These are phyloP conservation scores for Rhopalosiphum nymphaeae DNA, from an alignment of 2,888 invertebrate genomes.

Conservation along the genomic window DNA sequence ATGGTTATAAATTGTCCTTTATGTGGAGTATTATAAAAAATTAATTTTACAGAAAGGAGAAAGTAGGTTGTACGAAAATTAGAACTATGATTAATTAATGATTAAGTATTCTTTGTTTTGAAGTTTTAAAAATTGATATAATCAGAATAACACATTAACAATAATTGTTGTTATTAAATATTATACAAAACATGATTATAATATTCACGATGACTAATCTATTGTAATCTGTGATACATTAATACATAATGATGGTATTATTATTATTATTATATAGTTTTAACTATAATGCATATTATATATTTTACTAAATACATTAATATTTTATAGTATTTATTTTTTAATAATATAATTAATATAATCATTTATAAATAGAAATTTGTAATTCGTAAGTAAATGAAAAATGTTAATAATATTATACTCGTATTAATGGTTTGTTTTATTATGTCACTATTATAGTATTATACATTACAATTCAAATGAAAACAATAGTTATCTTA, in stretches of 20 bases:
- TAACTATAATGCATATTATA: background rate
- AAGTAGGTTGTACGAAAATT: constrained; percentile 25
- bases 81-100: constrained; percentile 15
- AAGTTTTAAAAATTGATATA: constrained; percentile 15
- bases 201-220: background rate
- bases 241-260: background rate
- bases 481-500: background rate
- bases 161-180: background rate
- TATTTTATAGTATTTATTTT: background rate
- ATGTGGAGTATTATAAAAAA: background rate
- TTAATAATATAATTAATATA: background rate
- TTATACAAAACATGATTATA: background rate
- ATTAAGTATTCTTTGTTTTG: background rate
- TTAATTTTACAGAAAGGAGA: constrained; percentile 32
- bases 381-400: background rate
- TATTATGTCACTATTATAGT: background rate
- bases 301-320: background rate
- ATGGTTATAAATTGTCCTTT: background rate
- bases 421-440: background rate
- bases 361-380: background rate
- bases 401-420: background rate
- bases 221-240: background rate
- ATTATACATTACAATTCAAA: background rate
- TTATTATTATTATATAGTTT: background rate
- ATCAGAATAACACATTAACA: background rate